Evolutionary conservation across 2,113 vertebrate genomes (phyloP).

Genomic region (Neolamprologus ventralis): DNA sequence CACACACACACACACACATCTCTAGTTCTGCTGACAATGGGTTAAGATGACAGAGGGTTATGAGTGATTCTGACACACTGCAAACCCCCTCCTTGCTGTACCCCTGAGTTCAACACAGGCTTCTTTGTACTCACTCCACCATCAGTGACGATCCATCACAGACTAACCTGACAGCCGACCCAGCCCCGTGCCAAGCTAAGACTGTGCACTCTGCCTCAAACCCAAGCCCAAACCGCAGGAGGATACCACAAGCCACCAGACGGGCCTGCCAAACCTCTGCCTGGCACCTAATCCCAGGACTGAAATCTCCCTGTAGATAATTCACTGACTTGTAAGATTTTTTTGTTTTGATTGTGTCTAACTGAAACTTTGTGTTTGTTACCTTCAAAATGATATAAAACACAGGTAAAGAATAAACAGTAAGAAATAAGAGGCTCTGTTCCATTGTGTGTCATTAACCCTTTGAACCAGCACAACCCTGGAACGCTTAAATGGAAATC

Average conservation of each 20-base stretch:
- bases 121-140: slow-evolving; percentile 79
- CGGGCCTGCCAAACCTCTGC: neutral
- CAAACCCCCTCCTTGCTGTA: slow-evolving; percentile 48
- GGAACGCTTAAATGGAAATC: neutral
- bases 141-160: slow-evolving; percentile 86
- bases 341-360: neutral
- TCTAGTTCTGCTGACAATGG: slow-evolving; percentile 68
- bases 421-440: neutral
- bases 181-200: slow-evolving; percentile 56
- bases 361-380: neutral
- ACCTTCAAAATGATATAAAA: neutral
- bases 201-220: slow-evolving; percentile 7
- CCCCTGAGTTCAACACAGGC: slow-evolving; percentile 65
- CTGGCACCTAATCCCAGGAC: neutral
- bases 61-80: slow-evolving; percentile 81
- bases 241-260: neutral
- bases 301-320: neutral
- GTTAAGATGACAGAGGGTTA: slow-evolving; percentile 61
- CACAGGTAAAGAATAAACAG: neutral
- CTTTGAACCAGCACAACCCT: neutral
- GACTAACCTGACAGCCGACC: slow-evolving; percentile 82
- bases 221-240: neutral
- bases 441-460: neutral
- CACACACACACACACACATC: neutral
- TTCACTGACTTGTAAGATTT: neutral